A percentile compares a stretch with the other conserved stretches of the same genome.
Evolutionary conservation across 2,113 vertebrate species (phyloP).

Genomic region (Gasterosteus nipponicus): DNA sequence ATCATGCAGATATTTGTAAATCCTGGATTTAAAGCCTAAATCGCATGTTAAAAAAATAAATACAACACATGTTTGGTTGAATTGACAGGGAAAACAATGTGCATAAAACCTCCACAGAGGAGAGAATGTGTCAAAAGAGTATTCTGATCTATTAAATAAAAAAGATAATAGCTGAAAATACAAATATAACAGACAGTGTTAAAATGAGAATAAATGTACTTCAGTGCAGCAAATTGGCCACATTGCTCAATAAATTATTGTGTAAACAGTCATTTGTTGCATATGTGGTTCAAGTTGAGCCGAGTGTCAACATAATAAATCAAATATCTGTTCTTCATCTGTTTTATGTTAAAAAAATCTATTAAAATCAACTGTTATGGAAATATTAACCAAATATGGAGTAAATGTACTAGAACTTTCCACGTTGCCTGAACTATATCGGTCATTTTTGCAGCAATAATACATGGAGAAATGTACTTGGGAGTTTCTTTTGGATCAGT

Average conservation of each 20-base stretch:
- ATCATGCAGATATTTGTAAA: background rate
- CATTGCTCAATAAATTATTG: background rate
- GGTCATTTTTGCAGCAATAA: background rate
- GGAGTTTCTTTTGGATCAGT: background rate
- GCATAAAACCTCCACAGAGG: too few relatives aligned
- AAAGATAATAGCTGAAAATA: too few relatives aligned
- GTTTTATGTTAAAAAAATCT: background rate
- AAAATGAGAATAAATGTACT: background rate
- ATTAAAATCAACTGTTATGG: too few relatives aligned
- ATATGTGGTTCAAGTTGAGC: background rate
- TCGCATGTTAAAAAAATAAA: too few relatives aligned
- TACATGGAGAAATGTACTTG: background rate
- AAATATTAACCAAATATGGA: background rate
- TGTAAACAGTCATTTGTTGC: background rate
- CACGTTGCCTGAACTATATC: background rate
- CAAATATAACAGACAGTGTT: background rate
- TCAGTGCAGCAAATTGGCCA: background rate
- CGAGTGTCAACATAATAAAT: too few relatives aligned
- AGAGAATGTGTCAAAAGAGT: background rate
- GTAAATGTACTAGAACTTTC: background rate
- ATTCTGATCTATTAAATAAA: background rate
- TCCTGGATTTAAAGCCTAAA: background rate
- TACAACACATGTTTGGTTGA: too few relatives aligned
- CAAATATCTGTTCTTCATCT: too few relatives aligned
- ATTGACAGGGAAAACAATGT: background rate